These are phyloP conservation scores for Ammospiza nelsoni DNA, from an alignment of 2,113 vertebrate species.

Conservation along the genomic window DNA sequence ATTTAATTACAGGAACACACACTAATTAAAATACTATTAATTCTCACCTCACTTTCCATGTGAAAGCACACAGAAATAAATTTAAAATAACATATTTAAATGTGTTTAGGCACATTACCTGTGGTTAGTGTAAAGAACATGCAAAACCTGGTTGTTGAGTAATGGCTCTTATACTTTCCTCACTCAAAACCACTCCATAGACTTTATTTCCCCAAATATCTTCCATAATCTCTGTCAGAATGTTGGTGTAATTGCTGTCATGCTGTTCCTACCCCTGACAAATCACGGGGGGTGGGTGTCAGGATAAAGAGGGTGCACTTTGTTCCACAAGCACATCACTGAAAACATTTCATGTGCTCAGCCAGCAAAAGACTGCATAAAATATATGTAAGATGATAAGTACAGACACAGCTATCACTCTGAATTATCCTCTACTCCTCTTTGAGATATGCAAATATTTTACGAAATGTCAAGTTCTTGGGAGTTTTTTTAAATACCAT, in stretches of 20 bases:
- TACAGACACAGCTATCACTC: not conserved
- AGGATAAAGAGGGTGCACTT: not conserved
- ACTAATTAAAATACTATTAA: not conserved
- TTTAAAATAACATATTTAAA: not conserved
- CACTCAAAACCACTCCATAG: not conserved
- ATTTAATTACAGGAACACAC: not conserved
- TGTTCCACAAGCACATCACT: fast-evolving
- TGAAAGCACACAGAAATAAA: not conserved
- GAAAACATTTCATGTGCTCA: not conserved
- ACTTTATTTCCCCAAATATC: not conserved
- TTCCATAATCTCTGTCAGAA: not conserved
- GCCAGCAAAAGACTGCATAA: not conserved
- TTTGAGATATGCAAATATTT: not conserved
- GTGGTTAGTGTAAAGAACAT: not conserved
- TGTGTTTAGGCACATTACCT: not conserved
- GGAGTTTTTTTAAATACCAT: not conserved
- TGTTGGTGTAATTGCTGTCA: not conserved
- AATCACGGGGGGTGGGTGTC: fast-evolving
- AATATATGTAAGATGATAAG: not conserved
- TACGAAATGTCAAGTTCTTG: not conserved
- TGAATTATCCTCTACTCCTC: not conserved
- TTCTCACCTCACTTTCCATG: not conserved
- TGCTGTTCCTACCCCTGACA: not conserved
- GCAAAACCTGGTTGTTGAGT: not conserved
- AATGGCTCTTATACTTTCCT: not conserved